Evolutionary conservation across 2,113 vertebrate species (phyloP).

Genomic region (Smithornis capensis): DNA sequence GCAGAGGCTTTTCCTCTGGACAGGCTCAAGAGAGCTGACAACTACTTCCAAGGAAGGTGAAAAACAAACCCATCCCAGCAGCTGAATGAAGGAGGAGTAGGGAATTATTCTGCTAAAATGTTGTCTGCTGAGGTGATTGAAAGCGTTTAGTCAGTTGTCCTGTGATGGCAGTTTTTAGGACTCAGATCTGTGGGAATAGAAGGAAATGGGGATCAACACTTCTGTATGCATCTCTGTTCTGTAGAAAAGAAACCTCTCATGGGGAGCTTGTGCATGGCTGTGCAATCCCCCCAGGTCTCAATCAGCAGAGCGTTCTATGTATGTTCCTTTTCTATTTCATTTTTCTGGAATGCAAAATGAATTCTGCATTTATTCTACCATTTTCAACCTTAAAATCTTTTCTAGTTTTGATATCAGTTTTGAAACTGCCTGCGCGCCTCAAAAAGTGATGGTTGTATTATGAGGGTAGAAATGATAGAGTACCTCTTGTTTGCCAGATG

Average conservation of each 20-base stretch:
- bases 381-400: neutral
- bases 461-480: neutral
- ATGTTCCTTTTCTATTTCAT: neutral
- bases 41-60: conserved; percentile 52
- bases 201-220: neutral
- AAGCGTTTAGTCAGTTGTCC: neutral
- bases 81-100: neutral
- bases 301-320: fast-evolving
- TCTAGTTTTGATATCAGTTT: neutral
- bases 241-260: neutral
- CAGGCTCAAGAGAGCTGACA: conserved; percentile 46
- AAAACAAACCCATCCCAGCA: conserved; percentile 17
- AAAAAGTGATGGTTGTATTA: neutral
- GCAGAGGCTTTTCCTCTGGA: conserved; percentile 65
- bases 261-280: neutral
- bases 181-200: neutral
- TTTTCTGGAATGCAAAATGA: neutral
- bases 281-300: too few relatives aligned
- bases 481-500: neutral
- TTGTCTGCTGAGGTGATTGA: neutral
- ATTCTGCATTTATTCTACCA: neutral
- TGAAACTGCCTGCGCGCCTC: neutral
- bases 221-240: neutral
- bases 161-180: neutral
- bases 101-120: neutral